These are phyloP conservation scores for Oplegnathus fasciatus DNA, from an alignment of 2,113 vertebrate species.

Conservation along the genomic window DNA sequence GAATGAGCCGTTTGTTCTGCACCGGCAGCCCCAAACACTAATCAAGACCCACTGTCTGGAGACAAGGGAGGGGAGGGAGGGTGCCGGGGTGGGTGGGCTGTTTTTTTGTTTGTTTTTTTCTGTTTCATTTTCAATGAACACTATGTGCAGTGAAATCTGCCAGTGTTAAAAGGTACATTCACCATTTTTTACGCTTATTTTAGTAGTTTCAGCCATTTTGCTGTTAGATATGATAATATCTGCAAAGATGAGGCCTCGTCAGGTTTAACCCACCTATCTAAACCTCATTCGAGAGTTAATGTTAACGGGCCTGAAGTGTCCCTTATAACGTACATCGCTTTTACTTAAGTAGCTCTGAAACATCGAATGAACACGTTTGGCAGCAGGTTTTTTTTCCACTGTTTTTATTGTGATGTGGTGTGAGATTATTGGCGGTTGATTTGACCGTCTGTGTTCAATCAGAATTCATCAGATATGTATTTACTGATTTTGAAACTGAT, in stretches of 20 bases:
- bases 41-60: slow-evolving; percentile 48
- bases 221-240: background rate
- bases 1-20: slow-evolving; percentile 48
- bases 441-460: no score
- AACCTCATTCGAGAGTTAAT: background rate
- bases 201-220: background rate
- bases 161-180: background rate
- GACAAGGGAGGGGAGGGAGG: background rate
- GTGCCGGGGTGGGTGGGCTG: background rate
- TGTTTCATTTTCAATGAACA: background rate
- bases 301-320: background rate
- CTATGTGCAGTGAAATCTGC: background rate
- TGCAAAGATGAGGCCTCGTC: background rate
- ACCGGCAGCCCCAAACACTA: slow-evolving; percentile 44
- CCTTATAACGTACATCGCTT: no score
- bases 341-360: no score
- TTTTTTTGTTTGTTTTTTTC: background rate
- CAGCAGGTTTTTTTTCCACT: no score
- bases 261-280: background rate
- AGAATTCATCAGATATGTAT: no score
- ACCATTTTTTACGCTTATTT: background rate
- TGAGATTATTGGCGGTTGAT: no score
- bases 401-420: no score
- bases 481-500: no score
- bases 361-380: no score